Conservation (phyloP, 2,888 invertebrate genomes). For the Pseudococcus viburni region DNA sequence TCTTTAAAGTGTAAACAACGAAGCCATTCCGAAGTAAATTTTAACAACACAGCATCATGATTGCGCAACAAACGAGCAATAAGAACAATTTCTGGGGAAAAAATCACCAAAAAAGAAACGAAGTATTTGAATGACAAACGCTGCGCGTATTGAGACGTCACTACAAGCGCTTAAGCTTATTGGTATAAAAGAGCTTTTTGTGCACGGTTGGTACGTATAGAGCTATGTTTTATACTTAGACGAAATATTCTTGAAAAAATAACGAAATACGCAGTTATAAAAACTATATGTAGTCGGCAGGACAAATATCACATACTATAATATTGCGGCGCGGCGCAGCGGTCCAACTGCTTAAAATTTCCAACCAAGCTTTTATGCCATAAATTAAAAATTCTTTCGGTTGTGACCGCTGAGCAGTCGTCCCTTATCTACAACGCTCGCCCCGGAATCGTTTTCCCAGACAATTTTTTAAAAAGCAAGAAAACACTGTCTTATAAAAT, state of each 20-base stretch:
- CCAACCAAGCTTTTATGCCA: slow-evolving; percentile 13
- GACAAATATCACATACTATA: slow-evolving; percentile 11
- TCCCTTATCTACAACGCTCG: slow-evolving; percentile 7
- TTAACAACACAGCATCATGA: neutral
- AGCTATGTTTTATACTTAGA: slow-evolving; percentile 16
- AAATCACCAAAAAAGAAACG: neutral
- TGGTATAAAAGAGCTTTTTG: neutral
- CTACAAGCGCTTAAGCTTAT: neutral
- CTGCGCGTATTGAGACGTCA: neutral
- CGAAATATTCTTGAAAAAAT: neutral
- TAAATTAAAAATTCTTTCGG: slow-evolving; percentile 40
- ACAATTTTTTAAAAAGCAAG: slow-evolving; percentile 19
- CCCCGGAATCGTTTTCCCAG: neutral
- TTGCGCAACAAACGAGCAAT: neutral
- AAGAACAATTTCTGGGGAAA: neutral
- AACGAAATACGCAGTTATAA: slow-evolving; percentile 18
- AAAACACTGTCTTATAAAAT: slow-evolving; percentile 38
- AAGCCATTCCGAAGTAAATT: no score
- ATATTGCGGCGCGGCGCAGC: neutral
- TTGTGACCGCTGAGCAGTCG: slow-evolving; percentile 8
- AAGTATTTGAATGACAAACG: neutral
- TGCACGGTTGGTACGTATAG: neutral
- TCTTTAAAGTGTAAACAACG: no score
- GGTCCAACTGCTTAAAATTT: slow-evolving; percentile 37
- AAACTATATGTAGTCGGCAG: neutral